Conservation (phyloP, 2,113 vertebrate genomes). For the Crotophaga sulcirostris region DNA sequence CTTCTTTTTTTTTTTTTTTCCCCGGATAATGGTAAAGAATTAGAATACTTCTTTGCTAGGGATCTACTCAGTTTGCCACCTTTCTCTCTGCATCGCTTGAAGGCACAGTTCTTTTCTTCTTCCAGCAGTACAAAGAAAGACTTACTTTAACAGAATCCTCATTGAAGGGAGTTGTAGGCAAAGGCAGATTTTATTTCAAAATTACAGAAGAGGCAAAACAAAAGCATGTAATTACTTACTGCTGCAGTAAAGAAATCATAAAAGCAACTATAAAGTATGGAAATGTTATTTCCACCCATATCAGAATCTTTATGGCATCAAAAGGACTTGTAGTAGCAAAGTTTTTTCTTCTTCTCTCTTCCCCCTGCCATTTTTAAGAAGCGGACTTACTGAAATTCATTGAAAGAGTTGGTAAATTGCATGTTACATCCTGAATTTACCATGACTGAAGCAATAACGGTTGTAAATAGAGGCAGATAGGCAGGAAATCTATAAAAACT, state of each 20-base stretch:
- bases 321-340: background rate
- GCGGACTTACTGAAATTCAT: background rate
- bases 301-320: background rate
- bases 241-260: background rate
- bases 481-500: background rate
- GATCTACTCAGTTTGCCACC: background rate
- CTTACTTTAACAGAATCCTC: background rate
- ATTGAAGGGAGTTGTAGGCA: background rate
- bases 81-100: background rate
- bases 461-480: background rate
- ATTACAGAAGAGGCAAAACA: background rate
- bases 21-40: background rate
- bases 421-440: background rate
- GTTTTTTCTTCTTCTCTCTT: background rate
- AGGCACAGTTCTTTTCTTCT: background rate
- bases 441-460: background rate
- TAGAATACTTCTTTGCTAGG: background rate
- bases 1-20: background rate
- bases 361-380: background rate
- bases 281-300: background rate
- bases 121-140: background rate
- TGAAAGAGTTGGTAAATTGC: background rate
- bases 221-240: background rate
- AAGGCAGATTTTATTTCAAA: background rate
- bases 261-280: background rate